phyloP scores from a whole-genome alignment of 1,140 invertebrate species.

The Meloidogyne exigua region DNA sequence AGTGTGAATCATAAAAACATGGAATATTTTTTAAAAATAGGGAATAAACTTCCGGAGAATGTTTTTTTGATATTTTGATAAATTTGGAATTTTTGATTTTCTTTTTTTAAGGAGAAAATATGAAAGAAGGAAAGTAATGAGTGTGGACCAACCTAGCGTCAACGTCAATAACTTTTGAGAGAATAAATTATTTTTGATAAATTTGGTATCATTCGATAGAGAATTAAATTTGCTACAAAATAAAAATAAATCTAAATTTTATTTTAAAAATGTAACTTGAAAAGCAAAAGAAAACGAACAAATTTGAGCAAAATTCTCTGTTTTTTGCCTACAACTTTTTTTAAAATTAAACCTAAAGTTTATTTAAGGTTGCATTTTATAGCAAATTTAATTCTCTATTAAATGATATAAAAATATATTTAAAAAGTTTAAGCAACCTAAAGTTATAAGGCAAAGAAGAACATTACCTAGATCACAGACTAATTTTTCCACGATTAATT shows the following conservation, averaged over 20 bases:
- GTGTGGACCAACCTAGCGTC: background rate
- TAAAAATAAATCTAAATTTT: background rate
- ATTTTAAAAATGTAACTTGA: no score
- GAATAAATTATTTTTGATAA: background rate
- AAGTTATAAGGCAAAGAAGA: background rate
- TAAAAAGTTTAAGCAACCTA: background rate
- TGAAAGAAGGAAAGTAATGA: background rate
- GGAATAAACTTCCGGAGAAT: background rate
- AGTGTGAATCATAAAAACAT: background rate
- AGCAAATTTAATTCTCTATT: background rate
- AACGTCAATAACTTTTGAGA: background rate
- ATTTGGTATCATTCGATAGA: background rate
- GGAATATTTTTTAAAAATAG: background rate
- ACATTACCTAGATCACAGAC: no score
- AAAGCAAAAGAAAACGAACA: no score
- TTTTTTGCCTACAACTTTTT: background rate
- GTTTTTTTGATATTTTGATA: background rate
- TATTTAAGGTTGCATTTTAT: background rate
- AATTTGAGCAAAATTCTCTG: background rate
- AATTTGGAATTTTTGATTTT: background rate
- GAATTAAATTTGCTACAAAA: background rate
- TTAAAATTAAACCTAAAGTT: background rate
- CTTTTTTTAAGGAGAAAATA: background rate
- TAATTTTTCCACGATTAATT: no score
- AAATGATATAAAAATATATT: background rate